Percentiles rank a stretch among this genome's conserved stretches.
These are phyloP conservation scores for Calyptomena viridis DNA, from an alignment of 2,113 vertebrate species.

Conservation along the genomic window DNA sequence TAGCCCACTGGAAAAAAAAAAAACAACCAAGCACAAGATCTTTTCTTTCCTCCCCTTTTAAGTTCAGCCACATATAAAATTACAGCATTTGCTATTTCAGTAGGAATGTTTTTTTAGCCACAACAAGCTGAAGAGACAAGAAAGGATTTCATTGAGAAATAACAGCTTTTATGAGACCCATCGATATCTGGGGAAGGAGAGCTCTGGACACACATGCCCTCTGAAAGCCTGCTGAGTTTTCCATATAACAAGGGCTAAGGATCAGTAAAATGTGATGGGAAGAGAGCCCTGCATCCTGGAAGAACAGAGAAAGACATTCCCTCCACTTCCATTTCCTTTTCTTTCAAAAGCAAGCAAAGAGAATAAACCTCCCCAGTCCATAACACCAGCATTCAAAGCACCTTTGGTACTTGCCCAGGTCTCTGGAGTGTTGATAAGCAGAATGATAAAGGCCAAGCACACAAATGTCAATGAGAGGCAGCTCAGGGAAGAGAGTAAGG, in stretches of 20 bases:
- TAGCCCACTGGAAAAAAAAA: neutral
- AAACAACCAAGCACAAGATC: neutral
- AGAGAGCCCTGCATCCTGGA: neutral
- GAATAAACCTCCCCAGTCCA: neutral
- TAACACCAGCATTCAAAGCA: neutral
- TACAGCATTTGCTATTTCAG: neutral
- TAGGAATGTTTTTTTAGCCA: neutral
- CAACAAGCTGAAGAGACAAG: neutral
- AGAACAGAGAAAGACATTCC: neutral
- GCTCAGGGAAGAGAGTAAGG: neutral
- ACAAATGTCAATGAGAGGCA: neutral
- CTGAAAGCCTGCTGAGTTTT: neutral
- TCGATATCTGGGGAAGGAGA: neutral
- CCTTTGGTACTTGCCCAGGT: neutral
- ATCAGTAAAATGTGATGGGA: neutral
- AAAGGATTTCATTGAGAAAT: neutral
- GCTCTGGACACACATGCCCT: neutral
- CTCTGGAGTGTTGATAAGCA: neutral
- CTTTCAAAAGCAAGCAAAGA: neutral
- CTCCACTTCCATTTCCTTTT: neutral
- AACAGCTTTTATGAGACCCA: neutral
- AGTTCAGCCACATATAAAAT: neutral
- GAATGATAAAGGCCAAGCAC: neutral
- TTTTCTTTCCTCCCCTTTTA: accelerated
- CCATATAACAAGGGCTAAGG: neutral